phyloP scores from a whole-genome alignment of 2,888 invertebrate genomes.

The Noctua comes region DNA sequence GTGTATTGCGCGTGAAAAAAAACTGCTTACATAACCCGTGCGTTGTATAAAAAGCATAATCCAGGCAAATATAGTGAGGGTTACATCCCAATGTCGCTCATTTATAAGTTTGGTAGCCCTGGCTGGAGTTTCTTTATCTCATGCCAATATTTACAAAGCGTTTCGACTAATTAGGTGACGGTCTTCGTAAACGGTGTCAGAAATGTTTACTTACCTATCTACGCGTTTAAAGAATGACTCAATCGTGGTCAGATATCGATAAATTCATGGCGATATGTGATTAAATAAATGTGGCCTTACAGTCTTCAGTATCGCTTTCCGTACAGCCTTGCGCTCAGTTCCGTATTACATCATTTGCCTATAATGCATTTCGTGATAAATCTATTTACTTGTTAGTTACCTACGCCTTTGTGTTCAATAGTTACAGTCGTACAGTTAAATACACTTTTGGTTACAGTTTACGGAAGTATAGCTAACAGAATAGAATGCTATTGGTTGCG shows the following conservation, averaged over 20 bases:
- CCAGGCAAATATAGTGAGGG: conserved; percentile 63
- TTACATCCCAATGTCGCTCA: conserved; percentile 65
- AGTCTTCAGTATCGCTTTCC: conserved; percentile 81
- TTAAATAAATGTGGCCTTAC: conserved; percentile 80
- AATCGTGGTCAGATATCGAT: conserved; percentile 55
- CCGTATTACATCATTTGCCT: conserved; percentile 87
- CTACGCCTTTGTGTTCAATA: conserved; percentile 77
- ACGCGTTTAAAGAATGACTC: conserved; percentile 60
- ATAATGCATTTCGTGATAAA: conserved; percentile 80
- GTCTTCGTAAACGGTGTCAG: conserved; percentile 49
- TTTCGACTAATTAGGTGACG: conserved; percentile 67
- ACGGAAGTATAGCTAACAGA: conserved; percentile 60
- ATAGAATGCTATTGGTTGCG: conserved; percentile 46
- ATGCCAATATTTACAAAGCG: conserved; percentile 61
- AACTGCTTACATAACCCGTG: conserved; percentile 79
- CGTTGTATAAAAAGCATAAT: conserved; percentile 63
- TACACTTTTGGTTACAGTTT: conserved; percentile 35
- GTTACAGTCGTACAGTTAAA: conserved; percentile 32
- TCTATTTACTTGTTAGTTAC: conserved; percentile 74
- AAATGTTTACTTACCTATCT: conserved; percentile 34
- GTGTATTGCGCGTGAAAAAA: conserved; percentile 85
- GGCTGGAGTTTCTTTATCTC: conserved; percentile 59
- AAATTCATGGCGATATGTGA: conserved; percentile 46
- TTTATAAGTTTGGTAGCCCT: conserved; percentile 62
- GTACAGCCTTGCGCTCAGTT: conserved; percentile 85